phyloP scores from a whole-genome alignment of 2,113 vertebrate genomes.

The Cephalopholis sonnerati region DNA sequence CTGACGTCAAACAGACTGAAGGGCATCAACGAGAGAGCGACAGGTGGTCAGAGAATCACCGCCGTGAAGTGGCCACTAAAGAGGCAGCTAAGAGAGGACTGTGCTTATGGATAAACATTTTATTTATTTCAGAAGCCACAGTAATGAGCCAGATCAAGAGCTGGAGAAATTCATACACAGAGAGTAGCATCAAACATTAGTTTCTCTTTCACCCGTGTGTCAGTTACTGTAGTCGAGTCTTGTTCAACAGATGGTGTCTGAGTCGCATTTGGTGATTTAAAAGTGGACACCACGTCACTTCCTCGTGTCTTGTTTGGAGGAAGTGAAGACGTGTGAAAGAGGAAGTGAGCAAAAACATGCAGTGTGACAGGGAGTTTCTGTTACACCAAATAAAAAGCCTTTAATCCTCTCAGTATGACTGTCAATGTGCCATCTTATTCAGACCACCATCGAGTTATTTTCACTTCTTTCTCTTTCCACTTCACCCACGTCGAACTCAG shows the following conservation, averaged over 20 bases:
- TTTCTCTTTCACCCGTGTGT: conserved; percentile 18
- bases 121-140: background rate
- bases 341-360: conserved; percentile 68
- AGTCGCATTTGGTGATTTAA: conserved; percentile 23
- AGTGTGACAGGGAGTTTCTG: conserved; percentile 42
- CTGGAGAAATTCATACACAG: background rate
- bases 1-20: conserved; percentile 68
- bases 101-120: conserved; percentile 3
- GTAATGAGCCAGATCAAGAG: background rate
- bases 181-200: background rate
- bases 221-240: background rate
- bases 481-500: conserved; percentile 9
- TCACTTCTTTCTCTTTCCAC: conserved; percentile 20
- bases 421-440: conserved; percentile 23
- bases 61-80: conserved; percentile 17
- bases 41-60: conserved; percentile 69
- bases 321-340: conserved; percentile 62
- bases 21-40: conserved; percentile 48
- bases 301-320: conserved; percentile 48
- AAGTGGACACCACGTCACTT: conserved; percentile 27
- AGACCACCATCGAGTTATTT: background rate
- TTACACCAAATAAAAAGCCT: conserved; percentile 15
- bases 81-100: conserved; percentile 30
- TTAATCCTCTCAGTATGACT: conserved; percentile 32
- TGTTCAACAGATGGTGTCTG: conserved; percentile 20